Conservation (phyloP, 2,113 vertebrate species). For the Nettapus auritus region DNA sequence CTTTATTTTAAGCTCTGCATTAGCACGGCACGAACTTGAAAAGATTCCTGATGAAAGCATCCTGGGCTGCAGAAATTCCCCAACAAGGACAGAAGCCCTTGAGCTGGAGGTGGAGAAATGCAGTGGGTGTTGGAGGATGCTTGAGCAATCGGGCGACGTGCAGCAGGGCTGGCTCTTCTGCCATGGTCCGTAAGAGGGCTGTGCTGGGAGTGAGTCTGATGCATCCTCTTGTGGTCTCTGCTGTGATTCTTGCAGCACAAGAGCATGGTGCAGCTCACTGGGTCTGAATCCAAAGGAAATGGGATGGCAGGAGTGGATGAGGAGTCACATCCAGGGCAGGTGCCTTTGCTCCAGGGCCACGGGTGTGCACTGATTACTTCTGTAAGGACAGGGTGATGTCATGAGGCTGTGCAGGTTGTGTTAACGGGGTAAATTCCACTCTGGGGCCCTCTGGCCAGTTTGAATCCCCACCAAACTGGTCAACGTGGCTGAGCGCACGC, state of each 20-base stretch:
- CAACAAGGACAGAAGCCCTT: background rate
- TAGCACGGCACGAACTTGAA: background rate
- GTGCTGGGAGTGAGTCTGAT: background rate
- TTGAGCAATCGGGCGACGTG: background rate
- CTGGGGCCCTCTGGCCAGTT: background rate
- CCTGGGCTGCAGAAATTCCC: background rate
- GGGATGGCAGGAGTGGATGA: rapidly evolving
- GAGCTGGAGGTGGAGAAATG: background rate
- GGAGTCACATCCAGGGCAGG: background rate
- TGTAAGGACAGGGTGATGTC: rapidly evolving
- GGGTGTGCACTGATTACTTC: rapidly evolving
- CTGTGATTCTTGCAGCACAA: background rate
- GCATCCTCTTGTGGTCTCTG: background rate
- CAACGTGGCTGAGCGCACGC: too few species aligned
- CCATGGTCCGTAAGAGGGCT: background rate
- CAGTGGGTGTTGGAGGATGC: background rate
- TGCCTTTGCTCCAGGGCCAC: background rate
- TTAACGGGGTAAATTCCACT: background rate
- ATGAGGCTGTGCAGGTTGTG: background rate
- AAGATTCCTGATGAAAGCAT: slow-evolving; percentile 4
- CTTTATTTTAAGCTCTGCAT: background rate
- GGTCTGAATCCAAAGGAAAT: background rate
- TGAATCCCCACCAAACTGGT: background rate
- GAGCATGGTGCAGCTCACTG: rapidly evolving
- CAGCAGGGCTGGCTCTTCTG: rapidly evolving